Evolutionary conservation across 2,888 invertebrate genomes (phyloP).

Genomic region (Idaea biselata): DNA sequence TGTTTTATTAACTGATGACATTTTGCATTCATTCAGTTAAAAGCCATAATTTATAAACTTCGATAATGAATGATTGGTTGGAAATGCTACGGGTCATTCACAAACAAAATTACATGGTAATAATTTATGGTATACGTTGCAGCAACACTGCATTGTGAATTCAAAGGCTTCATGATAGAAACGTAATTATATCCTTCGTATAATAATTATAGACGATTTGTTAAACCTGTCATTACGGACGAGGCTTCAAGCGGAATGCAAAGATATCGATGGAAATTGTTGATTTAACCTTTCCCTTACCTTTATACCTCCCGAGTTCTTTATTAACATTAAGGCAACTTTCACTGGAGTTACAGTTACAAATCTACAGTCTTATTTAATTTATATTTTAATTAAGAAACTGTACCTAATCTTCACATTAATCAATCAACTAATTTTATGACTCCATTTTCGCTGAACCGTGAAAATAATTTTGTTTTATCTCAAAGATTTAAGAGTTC

Average conservation of each 20-base stretch:
- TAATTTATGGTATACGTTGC: slow-evolving; percentile 27
- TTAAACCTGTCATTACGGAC: slow-evolving; percentile 11
- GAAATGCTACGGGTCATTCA: slow-evolving; percentile 27
- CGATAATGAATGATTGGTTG: slow-evolving; percentile 32
- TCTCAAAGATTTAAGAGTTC: slow-evolving; percentile 1
- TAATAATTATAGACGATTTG: slow-evolving; percentile 23
- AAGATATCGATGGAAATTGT: slow-evolving; percentile 1
- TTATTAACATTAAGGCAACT: background rate
- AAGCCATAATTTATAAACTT: slow-evolving; percentile 27
- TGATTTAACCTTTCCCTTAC: background rate
- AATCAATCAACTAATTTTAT: slow-evolving; percentile 1
- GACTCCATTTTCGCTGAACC: background rate
- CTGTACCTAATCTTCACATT: background rate
- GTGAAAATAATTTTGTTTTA: background rate
- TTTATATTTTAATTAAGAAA: background rate
- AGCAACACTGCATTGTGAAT: slow-evolving; percentile 25
- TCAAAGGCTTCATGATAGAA: slow-evolving; percentile 30
- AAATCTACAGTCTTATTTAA: background rate
- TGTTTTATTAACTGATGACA: slow-evolving; percentile 27
- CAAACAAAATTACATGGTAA: slow-evolving; percentile 28
- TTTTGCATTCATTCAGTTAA: slow-evolving; percentile 29
- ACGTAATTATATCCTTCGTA: slow-evolving; percentile 9
- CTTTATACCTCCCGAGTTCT: background rate
- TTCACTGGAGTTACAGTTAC: background rate
- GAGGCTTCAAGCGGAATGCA: background rate